Percentiles rank a stretch among this genome's conserved stretches.
phyloP scores from a whole-genome alignment of 2,888 invertebrate genomes.

The Arenicola marina region DNA sequence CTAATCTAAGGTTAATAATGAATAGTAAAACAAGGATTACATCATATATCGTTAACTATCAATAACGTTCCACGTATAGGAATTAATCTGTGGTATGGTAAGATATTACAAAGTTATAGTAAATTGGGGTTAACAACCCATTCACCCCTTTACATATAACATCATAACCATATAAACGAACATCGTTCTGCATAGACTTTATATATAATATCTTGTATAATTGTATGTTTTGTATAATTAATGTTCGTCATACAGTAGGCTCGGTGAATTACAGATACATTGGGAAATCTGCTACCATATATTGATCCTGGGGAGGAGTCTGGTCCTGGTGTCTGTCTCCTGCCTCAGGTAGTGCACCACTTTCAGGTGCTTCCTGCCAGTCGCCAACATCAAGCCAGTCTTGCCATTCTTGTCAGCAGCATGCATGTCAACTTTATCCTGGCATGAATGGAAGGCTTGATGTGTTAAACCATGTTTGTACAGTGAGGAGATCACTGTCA shows the following conservation, averaged over 20 bases:
- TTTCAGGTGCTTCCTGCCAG: conserved; percentile 83
- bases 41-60: background rate
- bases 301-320: conserved; percentile 14
- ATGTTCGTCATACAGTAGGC: too few species aligned
- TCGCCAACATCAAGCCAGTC: conserved; percentile 86
- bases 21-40: background rate
- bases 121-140: too few species aligned
- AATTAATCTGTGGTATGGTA: too few species aligned
- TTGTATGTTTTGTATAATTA: background rate
- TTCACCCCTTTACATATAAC: too few species aligned
- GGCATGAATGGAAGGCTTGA: too few species aligned
- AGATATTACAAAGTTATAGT: too few species aligned
- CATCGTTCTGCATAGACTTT: background rate
- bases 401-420: conserved; percentile 89
- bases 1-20: background rate
- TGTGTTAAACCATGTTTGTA: too few species aligned
- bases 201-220: background rate
- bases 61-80: background rate
- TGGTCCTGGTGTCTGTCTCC: conserved; percentile 77
- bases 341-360: conserved; percentile 80
- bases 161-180: background rate
- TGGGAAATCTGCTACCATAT: conserved; percentile 7
- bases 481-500: too few species aligned
- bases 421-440: conserved; percentile 85
- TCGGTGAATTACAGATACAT: too few species aligned